Conservation (phyloP, 2,888 invertebrate species). For the Netelia virgata region DNA sequence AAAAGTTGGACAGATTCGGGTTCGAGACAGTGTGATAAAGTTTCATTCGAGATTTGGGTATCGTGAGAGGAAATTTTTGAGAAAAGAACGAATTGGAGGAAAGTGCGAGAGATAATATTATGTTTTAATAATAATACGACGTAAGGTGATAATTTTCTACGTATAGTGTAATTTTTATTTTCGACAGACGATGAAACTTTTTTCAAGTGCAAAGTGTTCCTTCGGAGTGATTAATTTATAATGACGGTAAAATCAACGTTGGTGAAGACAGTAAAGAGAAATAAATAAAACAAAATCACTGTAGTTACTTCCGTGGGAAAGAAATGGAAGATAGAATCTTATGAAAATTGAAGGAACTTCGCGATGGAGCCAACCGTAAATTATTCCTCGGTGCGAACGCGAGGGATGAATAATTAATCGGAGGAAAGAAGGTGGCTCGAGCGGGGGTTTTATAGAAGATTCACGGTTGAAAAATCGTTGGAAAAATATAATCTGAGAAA, state of each 20-base stretch:
- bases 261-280: no score
- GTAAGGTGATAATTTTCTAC: no score
- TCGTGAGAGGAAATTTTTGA: background rate
- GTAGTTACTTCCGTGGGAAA: no score
- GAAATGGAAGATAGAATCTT: background rate
- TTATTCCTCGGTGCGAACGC: background rate
- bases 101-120: background rate
- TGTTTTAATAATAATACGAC: no score
- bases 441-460: background rate
- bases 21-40: background rate
- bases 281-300: no score
- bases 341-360: background rate
- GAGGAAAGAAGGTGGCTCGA: no score
- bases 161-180: no score
- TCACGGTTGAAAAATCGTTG: background rate
- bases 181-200: no score
- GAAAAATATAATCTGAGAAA: background rate
- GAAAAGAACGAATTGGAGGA: background rate
- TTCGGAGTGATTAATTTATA: no score
- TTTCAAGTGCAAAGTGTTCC: no score
- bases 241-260: no score
- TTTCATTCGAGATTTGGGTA: background rate
- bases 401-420: background rate
- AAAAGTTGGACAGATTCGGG: no score
- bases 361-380: background rate